phyloP scores from a whole-genome alignment of 2,888 invertebrate genomes.

The Microplitis manilae region DNA sequence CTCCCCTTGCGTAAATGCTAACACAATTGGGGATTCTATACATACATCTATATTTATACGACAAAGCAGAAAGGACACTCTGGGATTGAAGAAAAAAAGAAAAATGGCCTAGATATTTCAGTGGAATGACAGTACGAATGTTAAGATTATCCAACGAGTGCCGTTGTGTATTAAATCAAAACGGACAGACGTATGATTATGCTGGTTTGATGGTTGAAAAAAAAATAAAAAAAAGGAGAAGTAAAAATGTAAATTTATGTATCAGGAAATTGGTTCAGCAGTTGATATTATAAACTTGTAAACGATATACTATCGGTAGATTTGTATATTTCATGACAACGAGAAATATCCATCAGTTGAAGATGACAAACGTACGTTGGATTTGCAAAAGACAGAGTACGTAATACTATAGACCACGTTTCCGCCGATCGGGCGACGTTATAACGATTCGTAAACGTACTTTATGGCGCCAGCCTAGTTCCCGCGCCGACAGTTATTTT shows the following conservation, averaged over 20 bases:
- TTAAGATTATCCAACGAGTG: constrained; percentile 5
- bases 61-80: not conserved
- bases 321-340: not conserved
- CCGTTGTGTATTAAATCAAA: not conserved
- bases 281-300: constrained; percentile 3
- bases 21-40: not conserved
- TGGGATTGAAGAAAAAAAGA: not conserved
- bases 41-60: not conserved
- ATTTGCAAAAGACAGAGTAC: constrained; percentile 5
- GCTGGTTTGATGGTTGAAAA: not conserved
- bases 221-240: not conserved
- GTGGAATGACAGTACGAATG: constrained; percentile 12
- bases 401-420: constrained; percentile 39
- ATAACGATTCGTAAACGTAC: constrained; percentile 59
- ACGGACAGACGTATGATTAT: not conserved
- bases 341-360: not conserved
- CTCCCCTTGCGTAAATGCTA: constrained; percentile 27
- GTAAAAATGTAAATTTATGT: not conserved
- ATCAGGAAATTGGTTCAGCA: not conserved
- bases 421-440: constrained; percentile 52
- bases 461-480: constrained; percentile 59
- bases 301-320: not conserved
- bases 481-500: constrained; percentile 55
- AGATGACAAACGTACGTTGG: not conserved
- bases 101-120: not conserved